Conservation (phyloP, 2,113 vertebrate genomes). For the Vicugna pacos region DNA sequence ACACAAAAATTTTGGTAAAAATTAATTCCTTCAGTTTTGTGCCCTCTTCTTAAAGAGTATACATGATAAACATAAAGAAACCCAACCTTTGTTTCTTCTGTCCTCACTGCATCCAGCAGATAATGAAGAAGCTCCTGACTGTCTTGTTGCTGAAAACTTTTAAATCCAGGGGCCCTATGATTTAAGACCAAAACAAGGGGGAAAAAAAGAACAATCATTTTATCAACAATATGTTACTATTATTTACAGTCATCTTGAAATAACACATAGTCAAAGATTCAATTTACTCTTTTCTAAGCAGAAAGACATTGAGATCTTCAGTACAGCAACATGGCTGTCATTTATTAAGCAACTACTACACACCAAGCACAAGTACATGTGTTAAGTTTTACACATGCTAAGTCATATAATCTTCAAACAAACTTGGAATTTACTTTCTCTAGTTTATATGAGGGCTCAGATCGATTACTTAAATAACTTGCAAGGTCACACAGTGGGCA, state of each 20-base stretch:
- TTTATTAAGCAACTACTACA: background rate
- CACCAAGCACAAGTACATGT: background rate
- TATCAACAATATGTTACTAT: background rate
- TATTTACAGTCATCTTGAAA: conserved; percentile 47
- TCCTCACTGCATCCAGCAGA: conserved; percentile 95
- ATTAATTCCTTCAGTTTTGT: background rate
- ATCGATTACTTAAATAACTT: conserved; percentile 18
- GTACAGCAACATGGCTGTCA: background rate
- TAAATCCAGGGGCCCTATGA: conserved; percentile 96
- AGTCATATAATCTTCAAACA: background rate
- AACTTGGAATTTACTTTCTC: background rate
- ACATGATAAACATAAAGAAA: conserved; percentile 48
- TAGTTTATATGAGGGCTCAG: background rate
- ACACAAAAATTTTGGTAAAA: conserved; percentile 40
- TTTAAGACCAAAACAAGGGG: conserved; percentile 61
- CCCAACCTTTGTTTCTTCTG: conserved; percentile 97
- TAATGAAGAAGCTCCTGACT: conserved; percentile 98
- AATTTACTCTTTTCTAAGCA: background rate
- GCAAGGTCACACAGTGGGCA: background rate
- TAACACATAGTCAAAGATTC: conserved; percentile 1
- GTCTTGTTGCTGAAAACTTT: conserved; percentile 98
- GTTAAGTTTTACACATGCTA: background rate
- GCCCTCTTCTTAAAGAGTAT: conserved; percentile 53
- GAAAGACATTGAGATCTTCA: conserved; percentile 8
- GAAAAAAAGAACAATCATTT: conserved; percentile 17